Percentiles rank a stretch among this genome's conserved stretches.
Conservation (phyloP, 1,140 invertebrate genomes). For the Myzus persicae region DNA sequence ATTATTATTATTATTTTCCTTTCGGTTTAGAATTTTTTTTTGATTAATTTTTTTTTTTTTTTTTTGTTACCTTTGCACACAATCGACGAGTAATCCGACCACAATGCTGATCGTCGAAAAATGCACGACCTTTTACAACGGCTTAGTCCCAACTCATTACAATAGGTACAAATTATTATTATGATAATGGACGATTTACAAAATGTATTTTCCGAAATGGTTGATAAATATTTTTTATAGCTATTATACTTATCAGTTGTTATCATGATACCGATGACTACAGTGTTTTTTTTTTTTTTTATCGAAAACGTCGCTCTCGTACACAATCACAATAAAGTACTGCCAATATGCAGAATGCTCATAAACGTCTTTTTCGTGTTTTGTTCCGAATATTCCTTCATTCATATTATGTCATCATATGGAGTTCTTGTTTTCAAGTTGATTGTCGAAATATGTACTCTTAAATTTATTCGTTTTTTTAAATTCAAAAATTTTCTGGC, state of each 20-base stretch:
- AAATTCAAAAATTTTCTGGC: neutral
- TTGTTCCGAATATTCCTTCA: neutral
- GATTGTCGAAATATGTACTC: neutral
- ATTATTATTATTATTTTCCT: neutral
- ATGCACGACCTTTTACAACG: neutral
- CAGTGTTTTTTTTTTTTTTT: neutral
- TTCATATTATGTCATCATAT: neutral
- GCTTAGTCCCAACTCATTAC: neutral
- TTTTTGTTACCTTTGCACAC: neutral
- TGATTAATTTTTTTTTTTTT: neutral
- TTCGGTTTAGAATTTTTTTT: neutral
- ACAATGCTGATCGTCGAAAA: neutral
- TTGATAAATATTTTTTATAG: constrained; percentile 7
- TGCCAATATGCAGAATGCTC: neutral
- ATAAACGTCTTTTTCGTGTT: neutral
- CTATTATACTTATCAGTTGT: neutral
- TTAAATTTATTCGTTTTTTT: neutral
- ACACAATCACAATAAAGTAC: neutral
- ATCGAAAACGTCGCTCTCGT: neutral
- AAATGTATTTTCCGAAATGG: neutral
- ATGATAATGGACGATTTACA: neutral
- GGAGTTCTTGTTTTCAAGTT: neutral
- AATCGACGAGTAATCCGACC: neutral
- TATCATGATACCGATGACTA: neutral
- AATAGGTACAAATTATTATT: neutral